These are phyloP conservation scores for Siniperca chuatsi DNA, from an alignment of 2,113 vertebrate genomes.

Conservation along the genomic window DNA sequence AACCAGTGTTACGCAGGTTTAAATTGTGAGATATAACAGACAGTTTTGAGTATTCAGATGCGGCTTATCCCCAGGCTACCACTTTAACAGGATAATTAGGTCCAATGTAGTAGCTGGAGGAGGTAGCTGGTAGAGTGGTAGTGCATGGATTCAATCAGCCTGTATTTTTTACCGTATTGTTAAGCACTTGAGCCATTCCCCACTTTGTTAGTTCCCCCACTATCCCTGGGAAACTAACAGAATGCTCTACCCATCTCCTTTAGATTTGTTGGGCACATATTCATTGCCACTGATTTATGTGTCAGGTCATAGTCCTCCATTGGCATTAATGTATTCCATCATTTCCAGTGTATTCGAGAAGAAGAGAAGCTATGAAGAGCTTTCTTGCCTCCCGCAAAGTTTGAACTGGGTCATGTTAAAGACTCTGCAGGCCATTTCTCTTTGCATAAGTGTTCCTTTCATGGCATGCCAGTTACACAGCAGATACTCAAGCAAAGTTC, in stretches of 20 bases:
- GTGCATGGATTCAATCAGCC: constrained; percentile 72
- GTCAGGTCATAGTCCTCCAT: constrained; percentile 74
- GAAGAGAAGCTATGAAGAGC: constrained; percentile 51
- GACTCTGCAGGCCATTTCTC: constrained; percentile 62
- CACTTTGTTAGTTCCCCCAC: constrained; percentile 20
- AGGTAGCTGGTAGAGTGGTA: constrained; percentile 71
- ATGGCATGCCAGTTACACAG: constrained; percentile 66
- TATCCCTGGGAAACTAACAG: constrained; percentile 70
- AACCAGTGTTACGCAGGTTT: constrained; percentile 46
- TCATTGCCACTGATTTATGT: constrained; percentile 78
- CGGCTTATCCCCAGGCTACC: constrained; percentile 65
- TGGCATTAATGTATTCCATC: constrained; percentile 78
- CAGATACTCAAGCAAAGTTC: constrained; percentile 51
- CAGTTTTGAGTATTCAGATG: constrained; percentile 68
- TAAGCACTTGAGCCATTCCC: constrained; percentile 70
- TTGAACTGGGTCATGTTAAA: constrained; percentile 73
- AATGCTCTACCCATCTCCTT: constrained; percentile 62
- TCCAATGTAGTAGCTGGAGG: constrained; percentile 65
- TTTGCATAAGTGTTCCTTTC: constrained; percentile 69
- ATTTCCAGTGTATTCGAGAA: constrained; percentile 64
- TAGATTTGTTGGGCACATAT: constrained; percentile 70
- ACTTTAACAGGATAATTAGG: constrained; percentile 78
- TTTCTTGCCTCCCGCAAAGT: constrained; percentile 70
- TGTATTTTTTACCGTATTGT: constrained; percentile 65
- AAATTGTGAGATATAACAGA: constrained; percentile 62